Percentiles rank a stretch among this genome's conserved stretches.
Conservation (phyloP, 1,140 invertebrate species). For the Melipona quadrifasciata region DNA sequence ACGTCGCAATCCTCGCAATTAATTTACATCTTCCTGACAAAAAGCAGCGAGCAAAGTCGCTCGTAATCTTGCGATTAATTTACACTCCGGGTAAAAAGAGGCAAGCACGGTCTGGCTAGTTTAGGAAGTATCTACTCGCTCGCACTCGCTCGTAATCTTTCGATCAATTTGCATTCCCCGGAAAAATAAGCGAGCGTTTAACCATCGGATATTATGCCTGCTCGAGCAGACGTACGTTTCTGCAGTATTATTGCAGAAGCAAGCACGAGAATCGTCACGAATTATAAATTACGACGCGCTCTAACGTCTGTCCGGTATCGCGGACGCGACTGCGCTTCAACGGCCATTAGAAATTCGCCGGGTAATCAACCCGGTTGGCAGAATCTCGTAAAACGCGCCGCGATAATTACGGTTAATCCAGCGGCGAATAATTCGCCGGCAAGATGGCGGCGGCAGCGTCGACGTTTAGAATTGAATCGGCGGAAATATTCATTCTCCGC, state of each 20-base stretch:
- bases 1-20: no score
- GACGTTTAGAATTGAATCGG: constrained; percentile 27
- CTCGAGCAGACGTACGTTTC: neutral
- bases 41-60: neutral
- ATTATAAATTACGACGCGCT: neutral
- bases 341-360: neutral
- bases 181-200: neutral
- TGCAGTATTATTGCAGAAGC: neutral
- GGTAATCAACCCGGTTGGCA: neutral
- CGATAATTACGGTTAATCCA: constrained; percentile 36
- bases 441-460: neutral
- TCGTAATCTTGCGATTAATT: neutral
- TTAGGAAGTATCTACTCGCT: neutral
- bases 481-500: constrained; percentile 49
- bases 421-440: constrained; percentile 6
- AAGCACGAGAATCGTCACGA: no score
- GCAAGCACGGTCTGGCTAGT: neutral
- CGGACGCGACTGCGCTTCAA: neutral
- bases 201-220: neutral
- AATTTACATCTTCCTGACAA: no score
- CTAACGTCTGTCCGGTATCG: neutral
- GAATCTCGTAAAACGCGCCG: neutral
- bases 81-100: neutral
- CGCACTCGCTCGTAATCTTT: neutral
- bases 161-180: neutral